These are phyloP conservation scores for Orthosia cruda DNA, from an alignment of 2,888 invertebrate species.

Conservation along the genomic window DNA sequence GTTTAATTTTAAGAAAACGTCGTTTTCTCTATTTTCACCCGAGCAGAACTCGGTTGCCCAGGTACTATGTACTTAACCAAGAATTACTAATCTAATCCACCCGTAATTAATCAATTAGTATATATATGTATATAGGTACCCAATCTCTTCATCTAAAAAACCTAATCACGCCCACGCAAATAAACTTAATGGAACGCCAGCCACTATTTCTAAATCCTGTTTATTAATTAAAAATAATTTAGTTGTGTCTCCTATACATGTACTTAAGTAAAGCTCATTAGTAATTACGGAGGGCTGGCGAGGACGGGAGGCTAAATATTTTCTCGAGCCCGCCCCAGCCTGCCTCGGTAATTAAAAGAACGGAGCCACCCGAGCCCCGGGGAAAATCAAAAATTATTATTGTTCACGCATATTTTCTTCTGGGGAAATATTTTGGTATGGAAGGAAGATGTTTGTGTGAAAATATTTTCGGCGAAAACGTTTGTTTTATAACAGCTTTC, in stretches of 20 bases:
- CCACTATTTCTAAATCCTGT: conserved; percentile 42
- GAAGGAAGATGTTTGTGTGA: conserved; percentile 20
- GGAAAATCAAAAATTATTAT: conserved; percentile 88
- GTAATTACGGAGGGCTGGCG: conserved; percentile 87
- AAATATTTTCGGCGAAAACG: conserved; percentile 8
- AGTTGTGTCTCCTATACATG: conserved; percentile 70
- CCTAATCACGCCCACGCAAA: conserved; percentile 39
- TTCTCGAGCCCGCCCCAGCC: conserved; percentile 76
- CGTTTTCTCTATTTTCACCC: too few species aligned
- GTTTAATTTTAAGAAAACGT: too few species aligned
- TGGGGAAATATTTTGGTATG: conserved; percentile 74
- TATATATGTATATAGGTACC: background rate
- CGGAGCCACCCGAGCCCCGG: conserved; percentile 76
- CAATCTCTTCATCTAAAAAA: background rate
- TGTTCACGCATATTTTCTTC: conserved; percentile 85
- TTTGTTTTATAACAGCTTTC: background rate
- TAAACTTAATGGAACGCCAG: conserved; percentile 61
- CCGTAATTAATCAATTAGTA: background rate
- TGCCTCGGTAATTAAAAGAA: conserved; percentile 88
- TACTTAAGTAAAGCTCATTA: conserved; percentile 87
- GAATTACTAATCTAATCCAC: background rate
- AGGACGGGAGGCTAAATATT: conserved; percentile 89
- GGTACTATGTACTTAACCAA: background rate
- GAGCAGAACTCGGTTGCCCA: too few species aligned
- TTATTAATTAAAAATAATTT: conserved; percentile 71